phyloP scores from a whole-genome alignment of 2,113 vertebrate species.

The Gobio gobio region DNA sequence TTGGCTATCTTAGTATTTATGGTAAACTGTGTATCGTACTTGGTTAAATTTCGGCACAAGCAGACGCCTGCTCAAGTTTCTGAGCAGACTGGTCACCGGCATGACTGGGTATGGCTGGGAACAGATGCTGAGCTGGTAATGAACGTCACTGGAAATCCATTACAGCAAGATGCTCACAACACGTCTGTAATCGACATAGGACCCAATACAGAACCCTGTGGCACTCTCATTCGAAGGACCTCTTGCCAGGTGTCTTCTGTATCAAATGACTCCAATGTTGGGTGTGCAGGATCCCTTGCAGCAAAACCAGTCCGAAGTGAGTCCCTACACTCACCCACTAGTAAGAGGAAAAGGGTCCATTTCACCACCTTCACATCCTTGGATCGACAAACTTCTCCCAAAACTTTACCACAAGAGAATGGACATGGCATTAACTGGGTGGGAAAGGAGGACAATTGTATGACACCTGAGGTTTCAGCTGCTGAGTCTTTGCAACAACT shows the following conservation, averaged over 20 bases:
- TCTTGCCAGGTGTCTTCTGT: slow-evolving; percentile 67
- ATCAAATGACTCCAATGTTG: slow-evolving; percentile 64
- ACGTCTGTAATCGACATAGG: slow-evolving; percentile 85
- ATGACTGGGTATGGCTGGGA: slow-evolving; percentile 93
- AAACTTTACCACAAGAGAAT: slow-evolving; percentile 70
- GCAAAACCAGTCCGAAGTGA: slow-evolving; percentile 75
- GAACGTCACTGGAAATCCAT: slow-evolving; percentile 77
- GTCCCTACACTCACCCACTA: slow-evolving; percentile 87
- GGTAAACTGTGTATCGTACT: slow-evolving; percentile 87
- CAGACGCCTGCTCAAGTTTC: slow-evolving; percentile 81
- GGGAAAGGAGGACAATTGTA: slow-evolving; percentile 82
- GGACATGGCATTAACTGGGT: slow-evolving; percentile 88
- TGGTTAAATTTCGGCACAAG: slow-evolving; percentile 87
- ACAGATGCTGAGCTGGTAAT: slow-evolving; percentile 87
- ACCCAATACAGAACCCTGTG: slow-evolving; percentile 75
- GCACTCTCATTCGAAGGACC: slow-evolving; percentile 66
- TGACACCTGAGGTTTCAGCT: slow-evolving; percentile 68
- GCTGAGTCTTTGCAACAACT: slow-evolving; percentile 23
- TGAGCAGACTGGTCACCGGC: slow-evolving; percentile 85
- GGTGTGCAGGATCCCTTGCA: slow-evolving; percentile 64
- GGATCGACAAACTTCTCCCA: slow-evolving; percentile 76
- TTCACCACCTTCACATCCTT: slow-evolving; percentile 91
- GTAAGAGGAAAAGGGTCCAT: slow-evolving; percentile 92
- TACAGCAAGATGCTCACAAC: slow-evolving; percentile 78
- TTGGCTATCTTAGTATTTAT: slow-evolving; percentile 93